Conservation (phyloP, 2,888 invertebrate genomes). For the Eledone cirrhosa region DNA sequence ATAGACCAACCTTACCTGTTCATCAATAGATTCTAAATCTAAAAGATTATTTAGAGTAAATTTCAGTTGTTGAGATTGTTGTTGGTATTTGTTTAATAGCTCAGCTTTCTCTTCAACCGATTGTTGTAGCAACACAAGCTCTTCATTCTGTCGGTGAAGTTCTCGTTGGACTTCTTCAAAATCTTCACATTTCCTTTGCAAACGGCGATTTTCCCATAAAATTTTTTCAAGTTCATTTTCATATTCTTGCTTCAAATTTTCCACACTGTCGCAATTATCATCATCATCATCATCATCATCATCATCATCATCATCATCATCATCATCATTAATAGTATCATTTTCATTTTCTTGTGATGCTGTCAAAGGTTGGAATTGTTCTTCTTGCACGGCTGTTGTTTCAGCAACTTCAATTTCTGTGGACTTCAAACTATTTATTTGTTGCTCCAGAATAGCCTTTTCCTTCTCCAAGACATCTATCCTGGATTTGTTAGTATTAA, state of each 20-base stretch:
- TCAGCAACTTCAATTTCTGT: slow-evolving; percentile 1
- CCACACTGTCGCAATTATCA: neutral
- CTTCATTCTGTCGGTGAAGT: slow-evolving; percentile 25
- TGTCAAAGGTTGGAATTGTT: no score
- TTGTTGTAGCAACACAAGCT: slow-evolving; percentile 30
- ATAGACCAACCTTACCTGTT: neutral
- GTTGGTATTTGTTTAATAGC: slow-evolving; percentile 38
- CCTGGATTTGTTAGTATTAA: slow-evolving; percentile 30
- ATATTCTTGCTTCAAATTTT: slow-evolving; percentile 4
- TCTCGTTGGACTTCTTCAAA: slow-evolving; percentile 9
- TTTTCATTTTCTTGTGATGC: no score
- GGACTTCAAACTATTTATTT: slow-evolving; percentile 24
- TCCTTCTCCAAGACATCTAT: slow-evolving; percentile 32
- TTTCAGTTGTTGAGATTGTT: slow-evolving; percentile 38
- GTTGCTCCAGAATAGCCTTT: slow-evolving; percentile 32
- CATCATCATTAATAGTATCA: no score
- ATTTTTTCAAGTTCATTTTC: neutral
- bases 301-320: no score
- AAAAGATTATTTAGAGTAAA: slow-evolving; percentile 25
- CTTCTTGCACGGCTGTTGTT: no score
- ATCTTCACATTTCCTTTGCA: neutral
- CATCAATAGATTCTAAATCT: slow-evolving; percentile 1
- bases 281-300: no score
- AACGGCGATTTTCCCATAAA: neutral
- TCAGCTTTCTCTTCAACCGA: slow-evolving; percentile 33